Evolutionary conservation across 1,140 invertebrate species (phyloP), one percentile per base, ranked within the genome.

Genomic region (Drosophila yakuba): DNA sequence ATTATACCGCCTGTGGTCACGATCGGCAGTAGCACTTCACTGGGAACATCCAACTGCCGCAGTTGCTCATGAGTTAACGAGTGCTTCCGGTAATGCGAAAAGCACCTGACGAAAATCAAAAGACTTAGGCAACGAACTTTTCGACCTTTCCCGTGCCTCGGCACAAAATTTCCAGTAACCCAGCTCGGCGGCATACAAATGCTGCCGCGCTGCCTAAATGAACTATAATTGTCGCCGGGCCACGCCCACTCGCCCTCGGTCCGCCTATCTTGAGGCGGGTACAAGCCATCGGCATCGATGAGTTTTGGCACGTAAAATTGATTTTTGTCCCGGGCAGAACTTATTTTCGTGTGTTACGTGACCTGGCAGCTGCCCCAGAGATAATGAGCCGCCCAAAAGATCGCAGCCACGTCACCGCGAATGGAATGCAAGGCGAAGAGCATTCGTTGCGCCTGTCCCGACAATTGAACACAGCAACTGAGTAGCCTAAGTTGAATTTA

Each of bases 51-150:
- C 64, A 43, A 50, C 12, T 69, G 38, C 64, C 63, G 50, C 32
- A 58, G 36, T 71, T 69, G 69, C 64, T 71, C 67, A 71, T 69
- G 51, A 35, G n/a, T 15, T 35, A 38, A 38, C 61, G 32, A 60
- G 41, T 47, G 77, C 80, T 89, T 88, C 84, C 83, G 83, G 80
- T 51, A 67, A 68, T 63, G 75, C 63, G 60, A 64, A 60, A 39
- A 69, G 50, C 55, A 55, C 47, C 54, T 57, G 41, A 56, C 51
- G 15, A 51, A 59, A 78, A 80, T 74, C 84, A 72, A 88, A 88
- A 84, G 84, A 88, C 77, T 88, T 89, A 80, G 61, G 77, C 80
- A 89, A 72, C 84, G 62, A 88, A 88, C 84, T 89, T 20, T 56
- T 51, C 69, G 79, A 83, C 83, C 79, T 86, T 68, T 88, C 62